Evolutionary conservation across 2,888 invertebrate species (phyloP), one percentile per base, ranked within the genome.

Genomic region (Atrina japonica): DNA sequence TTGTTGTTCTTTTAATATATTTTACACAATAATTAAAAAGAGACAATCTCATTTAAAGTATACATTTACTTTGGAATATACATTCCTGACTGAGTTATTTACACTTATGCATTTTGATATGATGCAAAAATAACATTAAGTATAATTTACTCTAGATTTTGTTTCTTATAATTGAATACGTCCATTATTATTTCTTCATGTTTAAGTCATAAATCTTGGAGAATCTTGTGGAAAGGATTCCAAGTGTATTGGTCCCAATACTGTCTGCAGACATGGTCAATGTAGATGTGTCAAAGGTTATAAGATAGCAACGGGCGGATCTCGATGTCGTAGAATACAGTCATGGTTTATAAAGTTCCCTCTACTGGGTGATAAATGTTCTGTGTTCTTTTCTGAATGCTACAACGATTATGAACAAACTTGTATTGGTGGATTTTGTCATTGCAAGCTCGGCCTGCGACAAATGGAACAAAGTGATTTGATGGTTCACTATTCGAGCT

Each of bases 271-370:
- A 23, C 73, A 69, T 25, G 75, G 76, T 27, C 49, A 68, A 0
- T 81, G 81, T 50, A 66, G 69, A 1, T 81, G 81, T 49, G 59
- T 65, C 27, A 71, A 75, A 5, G 72, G 74, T 29, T 81, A 77
- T 30, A 70, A 75, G 9, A 21, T 53, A 9, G 77, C 77, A 41
- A 75, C 73, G 29, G 66, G 71, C 18, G 75, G 76, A 3, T 67
- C 67, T 23, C 75, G 76, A 68, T 81, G 81, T 65, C 71, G 75
- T 43, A 70, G 75, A 21, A 52, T 71, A 40, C 60, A 64, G 0
- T 73, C 70, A 11, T 79, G 78, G 77, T 76, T 79, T 45, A 64
- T 81, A 5, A 69, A 68, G 6, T 81, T 81, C 25, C 79, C 81
- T 2, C 66, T 81, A 6, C 61, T 76, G 6, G 75, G 74, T 3